Conservation (phyloP, 2,113 vertebrate genomes). For the Peromyscus maniculatus region DNA sequence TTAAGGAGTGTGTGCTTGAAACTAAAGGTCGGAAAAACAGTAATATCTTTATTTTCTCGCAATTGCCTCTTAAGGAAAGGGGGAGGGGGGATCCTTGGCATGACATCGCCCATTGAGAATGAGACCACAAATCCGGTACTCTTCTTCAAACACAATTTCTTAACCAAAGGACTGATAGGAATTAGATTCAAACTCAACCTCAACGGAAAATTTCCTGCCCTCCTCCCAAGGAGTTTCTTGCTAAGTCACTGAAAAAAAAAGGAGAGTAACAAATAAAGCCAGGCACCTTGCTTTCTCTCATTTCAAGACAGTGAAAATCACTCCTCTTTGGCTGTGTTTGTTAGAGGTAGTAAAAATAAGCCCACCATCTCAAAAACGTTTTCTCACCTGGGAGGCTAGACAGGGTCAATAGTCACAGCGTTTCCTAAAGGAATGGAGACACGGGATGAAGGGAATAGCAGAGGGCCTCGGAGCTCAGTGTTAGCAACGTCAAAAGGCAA, state of each 20-base stretch:
- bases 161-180: slow-evolving; percentile 29
- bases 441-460: slow-evolving; percentile 30
- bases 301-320: background rate
- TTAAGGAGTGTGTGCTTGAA: slow-evolving; percentile 25
- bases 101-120: slow-evolving; percentile 79
- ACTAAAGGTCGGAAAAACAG: slow-evolving; percentile 40
- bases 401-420: background rate
- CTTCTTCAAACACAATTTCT: slow-evolving; percentile 68
- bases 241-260: slow-evolving; percentile 77
- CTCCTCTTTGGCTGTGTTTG: background rate
- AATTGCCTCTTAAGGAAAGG: slow-evolving; percentile 23
- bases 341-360: slow-evolving; percentile 22
- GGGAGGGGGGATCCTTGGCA: slow-evolving; percentile 52
- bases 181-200: slow-evolving; percentile 4
- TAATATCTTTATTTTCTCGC: slow-evolving; percentile 67
- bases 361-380: slow-evolving; percentile 53
- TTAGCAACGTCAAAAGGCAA: slow-evolving; percentile 70
- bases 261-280: slow-evolving; percentile 71
- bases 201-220: slow-evolving; percentile 53
- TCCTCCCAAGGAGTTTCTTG: slow-evolving; percentile 79
- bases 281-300: slow-evolving; percentile 48
- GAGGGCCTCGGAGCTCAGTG: slow-evolving; percentile 50
- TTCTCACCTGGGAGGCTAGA: slow-evolving; percentile 70
- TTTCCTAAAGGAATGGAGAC: slow-evolving; percentile 30
- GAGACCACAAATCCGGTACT: slow-evolving; percentile 71